phyloP scores from a whole-genome alignment of 2,113 vertebrate genomes.

The Onychostoma macrolepis region DNA sequence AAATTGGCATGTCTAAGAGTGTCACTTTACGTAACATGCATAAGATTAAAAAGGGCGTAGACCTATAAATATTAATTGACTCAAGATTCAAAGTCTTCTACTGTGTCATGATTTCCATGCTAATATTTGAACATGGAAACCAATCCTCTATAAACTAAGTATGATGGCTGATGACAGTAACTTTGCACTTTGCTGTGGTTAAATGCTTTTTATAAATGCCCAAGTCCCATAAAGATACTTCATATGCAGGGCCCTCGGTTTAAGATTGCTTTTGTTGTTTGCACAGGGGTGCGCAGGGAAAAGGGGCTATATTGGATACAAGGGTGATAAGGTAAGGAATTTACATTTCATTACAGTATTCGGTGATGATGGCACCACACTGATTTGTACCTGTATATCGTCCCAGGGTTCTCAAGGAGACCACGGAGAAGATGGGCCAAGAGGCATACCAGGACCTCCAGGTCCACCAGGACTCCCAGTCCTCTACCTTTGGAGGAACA shows the following conservation, averaged over 20 bases:
- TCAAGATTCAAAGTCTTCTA: not conserved
- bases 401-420: conserved; percentile 74
- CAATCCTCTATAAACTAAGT: conserved; percentile 10
- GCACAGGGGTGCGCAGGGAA: conserved; percentile 79
- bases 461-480: conserved; percentile 78
- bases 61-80: conserved; percentile 17
- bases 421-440: conserved; percentile 71
- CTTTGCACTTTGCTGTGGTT: conserved; percentile 7
- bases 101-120: not conserved
- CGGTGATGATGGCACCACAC: not conserved
- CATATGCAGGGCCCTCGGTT: not conserved
- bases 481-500: conserved; percentile 80
- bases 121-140: not conserved
- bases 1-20: not conserved
- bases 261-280: conserved; percentile 43
- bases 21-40: conserved; percentile 27
- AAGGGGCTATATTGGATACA: conserved; percentile 76
- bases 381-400: not conserved
- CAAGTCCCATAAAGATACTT: not conserved
- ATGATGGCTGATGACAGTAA: not conserved
- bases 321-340: conserved; percentile 82
- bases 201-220: not conserved
- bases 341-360: not conserved
- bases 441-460: conserved; percentile 70
- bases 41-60: conserved; percentile 2